Conservation (phyloP, 2,888 invertebrate genomes). For the Heliconius ethilla region DNA sequence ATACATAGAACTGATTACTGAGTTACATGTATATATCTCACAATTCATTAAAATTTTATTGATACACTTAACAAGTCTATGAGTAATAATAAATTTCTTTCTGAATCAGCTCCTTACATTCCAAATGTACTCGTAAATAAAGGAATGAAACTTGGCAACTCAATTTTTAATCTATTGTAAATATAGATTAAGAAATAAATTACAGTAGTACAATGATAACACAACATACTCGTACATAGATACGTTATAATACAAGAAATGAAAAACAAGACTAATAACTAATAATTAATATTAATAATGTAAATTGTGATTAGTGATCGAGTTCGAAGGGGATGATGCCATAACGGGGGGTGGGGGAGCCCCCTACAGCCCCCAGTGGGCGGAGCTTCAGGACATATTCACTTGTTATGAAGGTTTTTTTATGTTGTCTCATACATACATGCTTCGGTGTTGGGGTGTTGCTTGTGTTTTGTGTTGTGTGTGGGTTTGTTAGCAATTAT, state of each 20-base stretch:
- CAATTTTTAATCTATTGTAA: no score
- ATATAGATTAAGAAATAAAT: no score
- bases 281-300: background rate
- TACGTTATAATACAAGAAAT: background rate
- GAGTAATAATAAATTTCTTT: no score
- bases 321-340: slow-evolving; percentile 23
- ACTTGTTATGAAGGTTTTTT: slow-evolving; percentile 47
- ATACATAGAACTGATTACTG: no score
- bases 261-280: background rate
- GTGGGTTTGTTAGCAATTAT: slow-evolving; percentile 32
- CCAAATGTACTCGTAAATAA: no score
- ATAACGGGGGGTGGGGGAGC: slow-evolving; percentile 23
- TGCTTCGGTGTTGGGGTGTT: slow-evolving; percentile 46
- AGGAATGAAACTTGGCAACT: no score
- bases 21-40: no score
- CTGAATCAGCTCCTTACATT: no score
- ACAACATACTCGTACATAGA: no score
- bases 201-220: no score
- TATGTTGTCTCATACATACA: slow-evolving; percentile 19
- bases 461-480: slow-evolving; percentile 39
- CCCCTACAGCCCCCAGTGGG: slow-evolving; percentile 46
- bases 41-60: no score
- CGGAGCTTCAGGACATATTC: slow-evolving; percentile 50
- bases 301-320: slow-evolving; percentile 16
- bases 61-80: no score